These are phyloP conservation scores for Myotis findleyi DNA, from an alignment of 2,797 vertebrate genomes.

Conservation along the genomic window DNA sequence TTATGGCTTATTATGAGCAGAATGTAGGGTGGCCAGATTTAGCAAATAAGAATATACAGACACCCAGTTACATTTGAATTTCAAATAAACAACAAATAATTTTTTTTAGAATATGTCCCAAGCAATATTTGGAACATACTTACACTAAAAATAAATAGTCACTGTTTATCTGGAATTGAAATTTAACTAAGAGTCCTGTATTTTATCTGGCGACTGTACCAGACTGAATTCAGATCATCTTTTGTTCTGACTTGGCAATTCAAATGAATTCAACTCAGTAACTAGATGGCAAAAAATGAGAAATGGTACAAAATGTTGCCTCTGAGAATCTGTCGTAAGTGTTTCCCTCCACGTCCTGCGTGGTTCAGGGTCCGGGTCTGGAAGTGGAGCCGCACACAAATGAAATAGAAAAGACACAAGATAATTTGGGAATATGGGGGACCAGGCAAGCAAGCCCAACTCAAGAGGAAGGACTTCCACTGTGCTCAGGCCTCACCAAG, in stretches of 20 bases:
- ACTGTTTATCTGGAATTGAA: slow-evolving; percentile 2
- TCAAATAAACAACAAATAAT: slow-evolving; percentile 15
- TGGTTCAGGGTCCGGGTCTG: too few relatives aligned
- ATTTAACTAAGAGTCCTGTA: neutral
- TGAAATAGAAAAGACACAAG: too few relatives aligned
- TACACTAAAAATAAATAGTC: neutral
- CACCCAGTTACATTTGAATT: slow-evolving; percentile 14
- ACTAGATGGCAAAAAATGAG: neutral
- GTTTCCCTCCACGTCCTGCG: too few relatives aligned
- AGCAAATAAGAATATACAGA: slow-evolving; percentile 15
- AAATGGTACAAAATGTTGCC: neutral
- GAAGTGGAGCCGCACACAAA: too few relatives aligned
- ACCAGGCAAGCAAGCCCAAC: too few relatives aligned
- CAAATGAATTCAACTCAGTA: neutral
- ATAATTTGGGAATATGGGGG: too few relatives aligned
- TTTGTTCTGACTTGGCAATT: slow-evolving; percentile 21
- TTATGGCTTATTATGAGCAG: neutral
- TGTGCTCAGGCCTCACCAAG: too few relatives aligned
- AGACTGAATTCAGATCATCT: slow-evolving; percentile 36
- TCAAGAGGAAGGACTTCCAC: too few relatives aligned
- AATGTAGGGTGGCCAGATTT: neutral
- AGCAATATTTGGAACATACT: neutral
- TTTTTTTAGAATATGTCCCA: neutral
- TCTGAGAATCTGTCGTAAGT: neutral
- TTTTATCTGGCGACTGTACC: slow-evolving; percentile 14